These are phyloP conservation scores for Parazoanthus darwini DNA, from an alignment of 92 coral and sea anemone species.

Conservation along the genomic window DNA sequence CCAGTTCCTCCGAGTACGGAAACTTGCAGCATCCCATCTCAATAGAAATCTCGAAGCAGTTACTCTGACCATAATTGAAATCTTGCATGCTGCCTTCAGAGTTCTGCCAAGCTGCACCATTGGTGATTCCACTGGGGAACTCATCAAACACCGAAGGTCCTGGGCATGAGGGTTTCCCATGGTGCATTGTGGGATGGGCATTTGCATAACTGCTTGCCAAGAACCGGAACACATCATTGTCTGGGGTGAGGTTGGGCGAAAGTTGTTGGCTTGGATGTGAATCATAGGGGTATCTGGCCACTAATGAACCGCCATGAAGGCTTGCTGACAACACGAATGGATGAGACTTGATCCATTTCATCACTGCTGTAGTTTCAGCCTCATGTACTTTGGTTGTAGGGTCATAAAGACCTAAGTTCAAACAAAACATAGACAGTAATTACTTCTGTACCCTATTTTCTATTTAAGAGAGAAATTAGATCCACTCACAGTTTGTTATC, in stretches of 20 bases:
- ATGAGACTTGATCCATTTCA: slow-evolving; percentile 74
- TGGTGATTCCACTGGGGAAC: slow-evolving; percentile 77
- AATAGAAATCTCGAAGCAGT: slow-evolving; percentile 79
- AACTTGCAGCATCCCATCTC: slow-evolving; percentile 97
- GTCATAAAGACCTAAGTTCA: slow-evolving; percentile 57
- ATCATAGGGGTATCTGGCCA: slow-evolving; percentile 87
- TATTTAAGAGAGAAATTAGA: neutral
- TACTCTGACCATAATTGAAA: slow-evolving; percentile 75
- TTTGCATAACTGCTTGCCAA: slow-evolving; percentile 86
- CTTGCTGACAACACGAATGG: slow-evolving; percentile 90
- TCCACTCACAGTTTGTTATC: too few species aligned
- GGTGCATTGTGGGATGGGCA: slow-evolving; percentile 93
- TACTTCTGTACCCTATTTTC: neutral
- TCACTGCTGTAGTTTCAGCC: slow-evolving; percentile 83
- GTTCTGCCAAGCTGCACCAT: slow-evolving; percentile 79
- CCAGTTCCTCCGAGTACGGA: slow-evolving; percentile 81
- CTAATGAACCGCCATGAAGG: slow-evolving; percentile 89
- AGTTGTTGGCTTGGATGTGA: slow-evolving; percentile 61
- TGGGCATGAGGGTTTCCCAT: slow-evolving; percentile 96
- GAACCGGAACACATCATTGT: slow-evolving; percentile 88
- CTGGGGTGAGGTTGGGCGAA: slow-evolving; percentile 77
- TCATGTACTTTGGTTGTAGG: slow-evolving; percentile 47
- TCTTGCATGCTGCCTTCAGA: slow-evolving; percentile 79
- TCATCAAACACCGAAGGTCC: slow-evolving; percentile 81
- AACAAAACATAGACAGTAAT: neutral